These are phyloP conservation scores for Paralvinella palmiformis DNA, from an alignment of 1,140 invertebrate species.

Conservation along the genomic window DNA sequence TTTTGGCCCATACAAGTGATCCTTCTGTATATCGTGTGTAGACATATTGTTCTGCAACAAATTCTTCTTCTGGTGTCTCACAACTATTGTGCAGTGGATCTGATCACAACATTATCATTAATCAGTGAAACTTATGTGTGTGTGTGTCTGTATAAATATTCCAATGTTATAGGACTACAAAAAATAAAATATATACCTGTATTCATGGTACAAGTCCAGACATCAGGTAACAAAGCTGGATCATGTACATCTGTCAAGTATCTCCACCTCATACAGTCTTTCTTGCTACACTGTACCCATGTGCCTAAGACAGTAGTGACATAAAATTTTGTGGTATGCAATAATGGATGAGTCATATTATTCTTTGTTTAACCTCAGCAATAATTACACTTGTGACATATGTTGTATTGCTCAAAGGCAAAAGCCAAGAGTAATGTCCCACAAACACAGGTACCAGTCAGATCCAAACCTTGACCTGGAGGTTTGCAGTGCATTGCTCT, in stretches of 20 bases:
- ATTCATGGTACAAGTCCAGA: conserved; percentile 62
- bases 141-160: background rate
- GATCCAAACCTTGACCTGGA: background rate
- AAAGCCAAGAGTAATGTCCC: background rate
- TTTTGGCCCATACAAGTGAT: conserved; percentile 61
- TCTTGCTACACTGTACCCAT: conserved; percentile 57
- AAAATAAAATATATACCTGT: conserved; percentile 45
- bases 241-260: conserved; percentile 55
- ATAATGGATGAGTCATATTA: background rate
- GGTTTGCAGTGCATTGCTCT: background rate
- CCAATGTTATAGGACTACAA: background rate
- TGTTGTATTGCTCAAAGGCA: background rate
- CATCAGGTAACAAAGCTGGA: conserved; percentile 55
- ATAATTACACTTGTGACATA: background rate
- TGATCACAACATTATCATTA: conserved; percentile 27
- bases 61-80: conserved; percentile 48
- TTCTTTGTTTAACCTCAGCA: background rate
- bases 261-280: conserved; percentile 57
- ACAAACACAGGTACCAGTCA: background rate
- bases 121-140: conserved; percentile 18
- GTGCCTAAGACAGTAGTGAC: conserved; percentile 45
- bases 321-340: background rate
- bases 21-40: conserved; percentile 49
- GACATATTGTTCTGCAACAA: conserved; percentile 41
- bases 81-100: conserved; percentile 53